Percentiles rank a stretch among this genome's conserved stretches.
Conservation (phyloP, 2,113 vertebrate genomes). For the Datnioides undecimradiatus region DNA sequence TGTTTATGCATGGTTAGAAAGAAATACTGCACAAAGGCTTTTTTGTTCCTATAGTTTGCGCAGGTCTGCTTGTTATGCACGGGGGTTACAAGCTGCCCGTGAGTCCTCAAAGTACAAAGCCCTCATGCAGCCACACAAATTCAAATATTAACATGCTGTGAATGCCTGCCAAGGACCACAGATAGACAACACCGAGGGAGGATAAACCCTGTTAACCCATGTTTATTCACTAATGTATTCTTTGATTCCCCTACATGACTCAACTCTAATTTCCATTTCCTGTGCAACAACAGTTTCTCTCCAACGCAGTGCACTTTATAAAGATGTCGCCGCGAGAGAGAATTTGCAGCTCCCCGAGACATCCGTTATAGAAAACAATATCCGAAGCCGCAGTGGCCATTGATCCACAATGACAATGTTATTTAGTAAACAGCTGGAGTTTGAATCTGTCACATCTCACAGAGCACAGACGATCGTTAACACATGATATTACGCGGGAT, state of each 20-base stretch:
- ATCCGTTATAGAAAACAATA: constrained; percentile 28
- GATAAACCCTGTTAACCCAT: constrained; percentile 40
- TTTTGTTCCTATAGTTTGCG: background rate
- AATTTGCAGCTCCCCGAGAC: constrained; percentile 18
- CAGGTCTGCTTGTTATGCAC: background rate
- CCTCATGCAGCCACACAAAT: constrained; percentile 17
- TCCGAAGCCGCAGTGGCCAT: constrained; percentile 8
- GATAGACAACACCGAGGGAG: constrained; percentile 7
- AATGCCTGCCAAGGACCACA: constrained; percentile 29
- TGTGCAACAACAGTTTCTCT: constrained; percentile 23
- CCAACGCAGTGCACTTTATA: constrained; percentile 29
- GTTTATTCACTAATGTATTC: constrained; percentile 46
- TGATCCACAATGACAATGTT: constrained; percentile 29
- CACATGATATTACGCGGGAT: background rate
- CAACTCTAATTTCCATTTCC: constrained; percentile 43
- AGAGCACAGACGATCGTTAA: background rate
- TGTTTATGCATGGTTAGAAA: background rate
- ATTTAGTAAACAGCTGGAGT: constrained; percentile 23
- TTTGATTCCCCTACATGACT: constrained; percentile 30
- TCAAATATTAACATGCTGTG: constrained; percentile 21
- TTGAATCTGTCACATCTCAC: background rate
- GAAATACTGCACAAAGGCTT: background rate
- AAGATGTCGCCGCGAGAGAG: constrained; percentile 9
- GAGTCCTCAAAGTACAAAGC: constrained; percentile 10
- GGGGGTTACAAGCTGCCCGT: background rate